phyloP scores from a whole-genome alignment of 2,797 vertebrate species.

The Thripadectes ignobilis region DNA sequence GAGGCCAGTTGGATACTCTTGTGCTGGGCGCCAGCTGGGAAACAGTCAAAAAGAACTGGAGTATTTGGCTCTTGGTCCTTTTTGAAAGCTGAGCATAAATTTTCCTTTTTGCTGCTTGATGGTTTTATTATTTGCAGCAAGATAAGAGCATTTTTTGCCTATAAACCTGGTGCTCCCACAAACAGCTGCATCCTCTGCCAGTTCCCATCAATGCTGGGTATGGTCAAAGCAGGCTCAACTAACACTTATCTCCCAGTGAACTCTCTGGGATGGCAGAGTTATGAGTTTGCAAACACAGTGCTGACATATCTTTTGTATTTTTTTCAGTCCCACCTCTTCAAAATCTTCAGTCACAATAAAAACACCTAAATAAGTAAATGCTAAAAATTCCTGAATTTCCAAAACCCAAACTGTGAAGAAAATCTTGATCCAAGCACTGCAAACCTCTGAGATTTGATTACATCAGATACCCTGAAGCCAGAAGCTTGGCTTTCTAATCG shows the following conservation, averaged over 20 bases:
- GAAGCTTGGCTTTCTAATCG: background rate
- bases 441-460: background rate
- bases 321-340: background rate
- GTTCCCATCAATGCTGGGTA: background rate
- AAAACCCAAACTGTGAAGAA: background rate
- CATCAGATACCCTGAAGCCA: background rate
- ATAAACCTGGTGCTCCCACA: background rate
- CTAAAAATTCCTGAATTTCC: background rate
- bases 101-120: background rate
- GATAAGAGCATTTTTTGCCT: background rate
- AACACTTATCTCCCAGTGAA: accelerated
- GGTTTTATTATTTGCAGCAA: background rate
- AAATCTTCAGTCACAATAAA: background rate
- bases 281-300: background rate
- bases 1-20: background rate
- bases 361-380: background rate
- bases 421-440: background rate
- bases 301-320: background rate
- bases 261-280: background rate
- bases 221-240: background rate
- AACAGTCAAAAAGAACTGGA: background rate
- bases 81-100: background rate
- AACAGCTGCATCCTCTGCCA: background rate
- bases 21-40: background rate
- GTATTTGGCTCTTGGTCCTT: background rate